phyloP scores from a whole-genome alignment of 2,888 invertebrate genomes.

The Phengaris alcon region DNA sequence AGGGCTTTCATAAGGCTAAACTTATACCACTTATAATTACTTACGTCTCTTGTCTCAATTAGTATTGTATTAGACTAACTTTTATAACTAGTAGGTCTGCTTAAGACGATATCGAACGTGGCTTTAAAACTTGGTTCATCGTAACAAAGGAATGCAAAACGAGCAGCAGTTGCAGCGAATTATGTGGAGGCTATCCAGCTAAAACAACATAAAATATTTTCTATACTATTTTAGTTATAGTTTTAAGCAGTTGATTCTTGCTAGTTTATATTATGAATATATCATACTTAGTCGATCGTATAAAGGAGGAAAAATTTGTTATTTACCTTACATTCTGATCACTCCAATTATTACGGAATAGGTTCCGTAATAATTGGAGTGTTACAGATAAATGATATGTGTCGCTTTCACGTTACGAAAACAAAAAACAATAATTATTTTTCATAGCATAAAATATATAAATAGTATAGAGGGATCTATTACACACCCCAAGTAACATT shows the following conservation, averaged over 20 bases:
- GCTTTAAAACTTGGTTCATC: constrained; percentile 92
- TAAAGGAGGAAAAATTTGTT: neutral
- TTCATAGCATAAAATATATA: no score
- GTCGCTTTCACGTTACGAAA: no score
- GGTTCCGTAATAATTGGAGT: no score
- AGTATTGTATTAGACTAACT: constrained; percentile 81
- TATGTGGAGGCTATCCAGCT: constrained; percentile 84
- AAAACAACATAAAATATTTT: constrained; percentile 33
- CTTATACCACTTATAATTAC: constrained; percentile 44
- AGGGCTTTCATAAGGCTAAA: neutral
- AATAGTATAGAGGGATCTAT: no score
- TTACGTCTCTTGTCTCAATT: constrained; percentile 38
- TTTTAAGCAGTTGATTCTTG: no score
- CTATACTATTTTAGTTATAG: no score
- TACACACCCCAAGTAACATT: no score
- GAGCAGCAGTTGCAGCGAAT: constrained; percentile 83
- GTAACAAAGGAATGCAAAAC: constrained; percentile 87
- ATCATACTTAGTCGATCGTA: no score
- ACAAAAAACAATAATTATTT: no score
- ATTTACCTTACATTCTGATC: constrained; percentile 48
- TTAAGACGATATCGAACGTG: constrained; percentile 84
- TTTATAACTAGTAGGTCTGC: constrained; percentile 67
- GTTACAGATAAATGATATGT: no score
- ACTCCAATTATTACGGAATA: constrained; percentile 46
- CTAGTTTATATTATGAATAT: no score